Base-by-base conservation (phyloP, 1,140 invertebrate species). In the Bombus waltoni region DNA sequence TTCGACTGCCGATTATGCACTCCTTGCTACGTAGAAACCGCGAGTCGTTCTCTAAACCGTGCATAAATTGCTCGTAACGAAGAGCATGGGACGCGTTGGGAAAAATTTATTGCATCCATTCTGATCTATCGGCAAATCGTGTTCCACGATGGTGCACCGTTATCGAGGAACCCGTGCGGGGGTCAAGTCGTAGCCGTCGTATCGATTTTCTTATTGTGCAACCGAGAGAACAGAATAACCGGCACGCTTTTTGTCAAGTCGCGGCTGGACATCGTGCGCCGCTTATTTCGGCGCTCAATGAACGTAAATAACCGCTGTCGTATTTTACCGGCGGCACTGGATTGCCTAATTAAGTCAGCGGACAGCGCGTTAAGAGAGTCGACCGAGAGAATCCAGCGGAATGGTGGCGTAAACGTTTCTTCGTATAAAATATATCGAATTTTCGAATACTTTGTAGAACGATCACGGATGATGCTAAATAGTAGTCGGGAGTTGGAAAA, bases 51-150 rank as follows among this genome's bases (percentile, higher is more conserved):
- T 81, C 81, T 76, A 85, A 87, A 81, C 71, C 68, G 77, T 82
- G 66, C 18, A 22, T 90, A 89, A 90, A 90, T 87, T 90, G 89
- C 81, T 81, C 66, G 68, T 74, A 80, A 85, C 78, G 85, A 90
- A 83, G 85, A 82, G 68, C 70, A 81, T 62, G 78, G n/a, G 57
- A 75, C 65, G 84, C 81, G 32, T 44, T 40, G 70, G 73, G 40
- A 87, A 80, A 90, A 88, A 90, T 89, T 86, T 90, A 90, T 89
- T 62, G 70, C 83, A 81, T 80, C 86, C 71, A 86, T 85, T 90
- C 71, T 80, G 88, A 89, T 86, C 75, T 90, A 90, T 81, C 79
- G 72, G 70, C 66, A 71, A 88, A 87, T 90, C 88, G 87, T 89
- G 88, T 78, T 57, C 59, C 47, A 32, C 80, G 59, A 81, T 74